Evolutionary conservation across 2,888 invertebrate species (phyloP).

Genomic region (Cataglyphis albicans): DNA sequence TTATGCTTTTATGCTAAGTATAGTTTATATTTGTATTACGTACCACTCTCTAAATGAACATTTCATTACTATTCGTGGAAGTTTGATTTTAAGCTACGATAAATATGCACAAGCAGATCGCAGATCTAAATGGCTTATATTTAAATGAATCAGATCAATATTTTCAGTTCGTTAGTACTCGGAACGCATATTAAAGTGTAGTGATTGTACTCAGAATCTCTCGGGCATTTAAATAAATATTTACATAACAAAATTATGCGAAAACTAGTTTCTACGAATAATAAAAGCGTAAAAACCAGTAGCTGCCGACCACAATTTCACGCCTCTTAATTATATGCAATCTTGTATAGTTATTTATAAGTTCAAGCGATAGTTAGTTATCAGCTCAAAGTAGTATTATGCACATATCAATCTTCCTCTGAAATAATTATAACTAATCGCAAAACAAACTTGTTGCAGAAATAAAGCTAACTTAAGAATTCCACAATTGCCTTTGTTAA

Average conservation of each 20-base stretch:
- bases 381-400: background rate
- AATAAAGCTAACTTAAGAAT: background rate
- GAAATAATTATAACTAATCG: background rate
- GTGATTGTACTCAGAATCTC: background rate
- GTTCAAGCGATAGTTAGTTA: constrained; percentile 5
- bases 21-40: background rate
- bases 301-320: constrained; percentile 4
- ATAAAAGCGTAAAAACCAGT: constrained; percentile 43
- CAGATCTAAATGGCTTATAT: constrained; percentile 19
- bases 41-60: background rate
- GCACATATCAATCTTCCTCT: background rate
- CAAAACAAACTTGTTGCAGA: background rate
- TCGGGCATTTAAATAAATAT: background rate
- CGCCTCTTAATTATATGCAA: constrained; percentile 31
- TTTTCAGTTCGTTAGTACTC: constrained; percentile 6
- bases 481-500: background rate
- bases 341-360: constrained; percentile 24
- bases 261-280: constrained; percentile 32
- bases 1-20: background rate
- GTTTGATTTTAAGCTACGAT: constrained; percentile 1
- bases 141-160: constrained; percentile 1
- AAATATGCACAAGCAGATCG: background rate
- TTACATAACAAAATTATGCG: background rate
- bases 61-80: constrained; percentile 1
- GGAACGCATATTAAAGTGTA: background rate